phyloP scores from a whole-genome alignment of 2,113 vertebrate species.

The Nesoenas mayeri region DNA sequence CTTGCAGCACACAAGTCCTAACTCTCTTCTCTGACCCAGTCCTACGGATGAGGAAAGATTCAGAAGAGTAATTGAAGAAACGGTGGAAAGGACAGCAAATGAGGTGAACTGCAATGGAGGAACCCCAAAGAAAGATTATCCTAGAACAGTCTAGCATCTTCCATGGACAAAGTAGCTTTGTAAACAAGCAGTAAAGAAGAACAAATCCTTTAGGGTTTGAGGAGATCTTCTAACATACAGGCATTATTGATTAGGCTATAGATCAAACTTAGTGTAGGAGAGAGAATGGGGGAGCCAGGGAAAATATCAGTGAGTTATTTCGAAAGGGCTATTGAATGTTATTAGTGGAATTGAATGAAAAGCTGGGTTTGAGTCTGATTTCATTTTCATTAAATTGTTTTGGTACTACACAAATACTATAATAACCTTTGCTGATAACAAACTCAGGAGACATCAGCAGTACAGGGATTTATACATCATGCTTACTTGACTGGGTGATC shows the following conservation, averaged over 20 bases:
- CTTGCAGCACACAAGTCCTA: not conserved
- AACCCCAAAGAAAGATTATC: not conserved
- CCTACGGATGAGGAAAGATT: not conserved
- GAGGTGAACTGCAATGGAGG: not conserved
- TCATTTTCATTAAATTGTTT: not conserved
- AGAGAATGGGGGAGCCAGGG: not conserved
- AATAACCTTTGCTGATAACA: not conserved
- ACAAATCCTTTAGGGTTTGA: not conserved
- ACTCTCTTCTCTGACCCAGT: not conserved
- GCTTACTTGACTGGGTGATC: not conserved
- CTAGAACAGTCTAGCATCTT: not conserved
- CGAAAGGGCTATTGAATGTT: not conserved
- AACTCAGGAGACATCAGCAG: not conserved
- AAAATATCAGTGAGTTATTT: not conserved
- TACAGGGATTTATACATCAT: not conserved
- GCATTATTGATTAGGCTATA: not conserved
- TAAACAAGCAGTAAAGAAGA: not conserved
- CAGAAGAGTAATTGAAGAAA: not conserved
- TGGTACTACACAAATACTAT: not conserved
- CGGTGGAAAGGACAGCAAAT: not conserved
- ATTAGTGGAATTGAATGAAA: not conserved
- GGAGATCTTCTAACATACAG: not conserved
- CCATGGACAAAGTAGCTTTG: not conserved
- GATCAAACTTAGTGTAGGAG: not conserved
- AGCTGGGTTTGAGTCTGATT: not conserved